These are phyloP conservation scores for Thamnophis sirtalis DNA, from an alignment of 2,113 vertebrate genomes.

Conservation along the genomic window DNA sequence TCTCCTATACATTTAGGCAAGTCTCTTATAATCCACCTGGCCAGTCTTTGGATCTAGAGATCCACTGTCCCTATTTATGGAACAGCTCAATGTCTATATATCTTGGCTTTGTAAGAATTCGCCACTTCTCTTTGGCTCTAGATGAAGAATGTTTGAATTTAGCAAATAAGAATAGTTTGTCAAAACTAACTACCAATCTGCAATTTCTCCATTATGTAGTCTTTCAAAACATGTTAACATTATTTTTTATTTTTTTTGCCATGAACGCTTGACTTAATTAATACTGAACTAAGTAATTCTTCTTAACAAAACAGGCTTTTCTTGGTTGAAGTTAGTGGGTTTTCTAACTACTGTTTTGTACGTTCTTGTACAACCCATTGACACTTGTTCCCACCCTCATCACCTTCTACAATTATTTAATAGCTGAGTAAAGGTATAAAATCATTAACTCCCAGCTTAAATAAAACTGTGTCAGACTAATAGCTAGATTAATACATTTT, in stretches of 20 bases:
- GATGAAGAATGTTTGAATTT: slow-evolving; percentile 33
- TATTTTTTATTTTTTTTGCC: slow-evolving; percentile 47
- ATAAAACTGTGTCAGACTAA: slow-evolving; percentile 68
- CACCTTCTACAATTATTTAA: slow-evolving; percentile 66
- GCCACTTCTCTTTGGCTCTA: slow-evolving; percentile 1
- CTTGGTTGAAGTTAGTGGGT: slow-evolving; percentile 62
- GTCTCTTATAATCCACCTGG: neutral
- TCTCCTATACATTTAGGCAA: neutral
- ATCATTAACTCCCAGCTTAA: slow-evolving; percentile 68
- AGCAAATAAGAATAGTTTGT: slow-evolving; percentile 41
- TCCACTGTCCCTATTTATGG: neutral
- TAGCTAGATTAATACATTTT: slow-evolving; percentile 77
- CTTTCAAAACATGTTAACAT: slow-evolving; percentile 53
- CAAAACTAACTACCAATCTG: slow-evolving; percentile 19
- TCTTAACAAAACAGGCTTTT: slow-evolving; percentile 68
- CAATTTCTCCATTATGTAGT: slow-evolving; percentile 25
- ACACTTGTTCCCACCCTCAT: slow-evolving; percentile 64
- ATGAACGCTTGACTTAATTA: slow-evolving; percentile 51
- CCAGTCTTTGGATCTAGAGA: too few species aligned
- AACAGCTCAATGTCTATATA: neutral
- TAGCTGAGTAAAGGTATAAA: slow-evolving; percentile 69
- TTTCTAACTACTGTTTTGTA: slow-evolving; percentile 70
- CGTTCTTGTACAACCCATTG: slow-evolving; percentile 66
- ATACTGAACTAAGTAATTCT: slow-evolving; percentile 50
- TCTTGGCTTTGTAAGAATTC: neutral